Conservation (phyloP, 1,140 invertebrate species). For the Agrypnia vestita region DNA sequence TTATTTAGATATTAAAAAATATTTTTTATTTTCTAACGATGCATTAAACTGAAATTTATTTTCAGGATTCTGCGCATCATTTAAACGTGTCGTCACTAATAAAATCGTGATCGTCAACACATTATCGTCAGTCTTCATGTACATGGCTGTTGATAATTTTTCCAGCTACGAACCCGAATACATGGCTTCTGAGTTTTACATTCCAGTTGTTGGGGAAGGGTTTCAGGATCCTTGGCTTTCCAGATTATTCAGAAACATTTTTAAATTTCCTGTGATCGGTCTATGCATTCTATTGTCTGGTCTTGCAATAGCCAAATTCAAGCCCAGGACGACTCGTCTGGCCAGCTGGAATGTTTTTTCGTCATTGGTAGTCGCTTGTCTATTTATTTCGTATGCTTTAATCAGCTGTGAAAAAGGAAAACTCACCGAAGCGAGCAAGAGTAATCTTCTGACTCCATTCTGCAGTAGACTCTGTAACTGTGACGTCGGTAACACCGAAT, state of each 20-base stretch:
- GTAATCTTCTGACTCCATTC: constrained; percentile 68
- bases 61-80: constrained; percentile 72
- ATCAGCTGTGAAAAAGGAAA: constrained; percentile 73
- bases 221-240: constrained; percentile 74
- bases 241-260: constrained; percentile 71
- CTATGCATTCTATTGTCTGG: constrained; percentile 77
- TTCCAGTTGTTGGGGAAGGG: constrained; percentile 74
- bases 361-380: constrained; percentile 68
- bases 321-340: constrained; percentile 73
- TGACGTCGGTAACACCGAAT: constrained; percentile 72
- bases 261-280: constrained; percentile 77
- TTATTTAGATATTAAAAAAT: too few species aligned
- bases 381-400: constrained; percentile 76
- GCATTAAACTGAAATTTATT: not conserved
- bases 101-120: constrained; percentile 76
- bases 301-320: constrained; percentile 75
- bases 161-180: constrained; percentile 73
- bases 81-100: constrained; percentile 75
- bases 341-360: constrained; percentile 75
- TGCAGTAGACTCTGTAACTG: constrained; percentile 80
- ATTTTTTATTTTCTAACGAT: too few species aligned
- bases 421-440: constrained; percentile 66
- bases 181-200: constrained; percentile 75
- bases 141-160: constrained; percentile 75
- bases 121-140: constrained; percentile 73